Evolutionary conservation across 1,140 invertebrate genomes (phyloP).

Genomic region (Trinorchestia longiramus): DNA sequence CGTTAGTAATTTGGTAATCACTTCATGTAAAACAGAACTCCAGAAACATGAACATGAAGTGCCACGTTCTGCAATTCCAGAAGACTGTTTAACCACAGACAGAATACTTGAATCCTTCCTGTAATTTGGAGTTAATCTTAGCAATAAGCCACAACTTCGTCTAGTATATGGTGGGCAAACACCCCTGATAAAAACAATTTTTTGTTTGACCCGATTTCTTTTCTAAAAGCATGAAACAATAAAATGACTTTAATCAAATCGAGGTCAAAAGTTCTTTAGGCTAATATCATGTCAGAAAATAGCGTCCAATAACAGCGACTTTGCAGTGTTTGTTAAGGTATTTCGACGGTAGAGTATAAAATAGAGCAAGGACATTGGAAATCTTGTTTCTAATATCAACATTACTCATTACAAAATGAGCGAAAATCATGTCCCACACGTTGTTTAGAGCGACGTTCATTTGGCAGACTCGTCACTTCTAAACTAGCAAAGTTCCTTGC

Average conservation of each 20-base stretch:
- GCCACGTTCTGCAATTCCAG: neutral
- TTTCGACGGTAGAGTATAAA: neutral
- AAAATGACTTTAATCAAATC: neutral
- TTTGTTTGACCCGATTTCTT: neutral
- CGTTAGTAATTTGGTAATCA: neutral
- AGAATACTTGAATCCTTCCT: neutral
- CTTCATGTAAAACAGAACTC: neutral
- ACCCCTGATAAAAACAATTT: neutral
- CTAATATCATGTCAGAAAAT: neutral
- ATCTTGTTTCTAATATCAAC: neutral
- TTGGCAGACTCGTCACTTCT: neutral
- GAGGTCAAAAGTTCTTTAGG: neutral
- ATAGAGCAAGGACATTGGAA: neutral
- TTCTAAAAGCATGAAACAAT: neutral
- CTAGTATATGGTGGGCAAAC: neutral
- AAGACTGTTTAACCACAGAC: neutral
- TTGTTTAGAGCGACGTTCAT: neutral
- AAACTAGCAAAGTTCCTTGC: neutral
- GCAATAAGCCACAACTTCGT: neutral
- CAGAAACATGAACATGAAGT: neutral
- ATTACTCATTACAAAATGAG: neutral
- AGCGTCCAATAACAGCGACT: neutral
- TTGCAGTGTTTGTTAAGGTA: neutral
- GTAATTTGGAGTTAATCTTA: neutral
- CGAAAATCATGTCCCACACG: neutral